Evolutionary conservation across 2,113 vertebrate genomes (phyloP), one percentile per base, ranked within the genome.

Genomic region (Albula glossodonta): DNA sequence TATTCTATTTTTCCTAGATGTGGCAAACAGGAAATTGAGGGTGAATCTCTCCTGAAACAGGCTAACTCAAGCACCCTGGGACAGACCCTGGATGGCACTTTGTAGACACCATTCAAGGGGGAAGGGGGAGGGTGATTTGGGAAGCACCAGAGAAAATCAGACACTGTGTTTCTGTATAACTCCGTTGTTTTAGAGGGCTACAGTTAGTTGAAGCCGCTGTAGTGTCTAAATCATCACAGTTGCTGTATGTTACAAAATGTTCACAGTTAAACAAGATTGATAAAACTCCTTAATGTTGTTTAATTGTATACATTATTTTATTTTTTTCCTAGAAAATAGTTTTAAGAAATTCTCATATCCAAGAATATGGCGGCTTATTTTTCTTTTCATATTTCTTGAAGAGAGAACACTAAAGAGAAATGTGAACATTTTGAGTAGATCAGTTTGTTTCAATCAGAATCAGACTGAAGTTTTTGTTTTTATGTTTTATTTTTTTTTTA

Each of bases 121-220:
- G 17, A 3, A 41, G n/a, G 82, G 87, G 88, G 89, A 82, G 91
- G 91, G 92, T 89, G 91, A 90, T 89, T 91, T 88, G 89, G 86
- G 95, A 96, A 97, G 97, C 97, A 97, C 96, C 96, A 96, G 94
- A 97, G 96, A 96, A 97, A 95, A 94, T 96, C 96, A 91, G 88
- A 94, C 94, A 96, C 96, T 96, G 97, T 96, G 96, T 97, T 93
- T 93, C 25, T 74, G 70, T 93, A 85, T 89, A 92, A 90, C 93
- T 95, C 93, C 89, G 92, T 90, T 92, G 92, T 94, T 93, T 91
- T 91, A 93, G 95, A 90, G 87, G 89, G 89, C 95, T 93, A 88
- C 88, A 95, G 93, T 92, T 91, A 90, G 87, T 91, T 86, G 85
- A 85, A 15, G 90, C 85, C 90, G 90, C 91, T 93, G 91, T 92